Conservation (phyloP, 2,797 vertebrate genomes). For the Sebastes itinus region DNA sequence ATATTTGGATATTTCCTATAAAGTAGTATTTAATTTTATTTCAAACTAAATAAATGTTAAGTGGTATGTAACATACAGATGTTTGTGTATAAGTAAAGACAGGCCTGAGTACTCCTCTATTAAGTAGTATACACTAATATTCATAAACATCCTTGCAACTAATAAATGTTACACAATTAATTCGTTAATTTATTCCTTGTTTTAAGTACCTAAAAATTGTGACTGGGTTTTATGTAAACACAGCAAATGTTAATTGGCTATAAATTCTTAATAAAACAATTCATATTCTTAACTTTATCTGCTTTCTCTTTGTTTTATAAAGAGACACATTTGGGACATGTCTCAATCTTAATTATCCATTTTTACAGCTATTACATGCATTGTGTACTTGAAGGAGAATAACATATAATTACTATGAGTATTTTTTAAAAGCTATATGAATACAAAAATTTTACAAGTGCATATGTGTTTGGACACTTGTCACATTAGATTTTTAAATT, state of each 20-base stretch:
- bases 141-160: not conserved
- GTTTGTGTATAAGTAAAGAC: not conserved
- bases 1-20: not conserved
- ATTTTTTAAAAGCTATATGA: not conserved
- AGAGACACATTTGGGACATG: not conserved
- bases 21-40: not conserved
- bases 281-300: not conserved
- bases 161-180: not conserved
- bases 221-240: not conserved
- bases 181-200: not conserved
- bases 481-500: not conserved
- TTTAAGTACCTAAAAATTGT: not conserved
- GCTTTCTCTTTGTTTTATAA: not conserved
- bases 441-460: not conserved
- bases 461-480: not conserved
- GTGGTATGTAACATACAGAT: not conserved
- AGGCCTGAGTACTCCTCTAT: not conserved
- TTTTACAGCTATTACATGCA: not conserved
- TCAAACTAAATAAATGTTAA: not conserved
- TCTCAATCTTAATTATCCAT: not conserved
- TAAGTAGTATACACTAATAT: not conserved
- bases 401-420: not conserved
- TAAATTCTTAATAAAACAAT: not conserved
- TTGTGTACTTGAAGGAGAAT: not conserved
- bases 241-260: not conserved